Conservation (phyloP, 2,113 vertebrate genomes). For the Telmatochromis sp. region DNA sequence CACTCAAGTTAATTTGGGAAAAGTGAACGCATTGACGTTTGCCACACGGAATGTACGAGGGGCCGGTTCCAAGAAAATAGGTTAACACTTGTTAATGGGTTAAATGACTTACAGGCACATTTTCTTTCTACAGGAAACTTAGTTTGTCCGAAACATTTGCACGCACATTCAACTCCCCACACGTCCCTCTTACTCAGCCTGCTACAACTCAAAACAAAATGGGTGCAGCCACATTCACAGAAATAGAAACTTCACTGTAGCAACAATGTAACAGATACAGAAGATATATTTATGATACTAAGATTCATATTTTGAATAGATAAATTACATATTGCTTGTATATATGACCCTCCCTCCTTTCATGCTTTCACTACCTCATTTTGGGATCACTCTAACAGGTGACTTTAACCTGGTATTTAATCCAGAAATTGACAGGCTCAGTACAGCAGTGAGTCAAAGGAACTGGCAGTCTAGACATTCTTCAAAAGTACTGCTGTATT, state of each 20-base stretch:
- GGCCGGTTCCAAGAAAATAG: neutral
- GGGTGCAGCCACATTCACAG: neutral
- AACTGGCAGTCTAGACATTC: neutral
- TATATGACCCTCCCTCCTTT: neutral
- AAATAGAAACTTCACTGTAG: neutral
- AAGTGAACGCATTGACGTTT: neutral
- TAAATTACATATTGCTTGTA: neutral
- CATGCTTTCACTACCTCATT: neutral
- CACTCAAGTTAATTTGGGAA: neutral
- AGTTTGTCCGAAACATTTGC: neutral
- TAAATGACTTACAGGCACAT: neutral
- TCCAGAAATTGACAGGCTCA: neutral
- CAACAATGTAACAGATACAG: neutral
- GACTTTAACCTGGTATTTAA: neutral
- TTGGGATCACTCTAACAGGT: neutral
- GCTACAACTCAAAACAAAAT: neutral
- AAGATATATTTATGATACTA: neutral
- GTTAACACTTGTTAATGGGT: neutral
- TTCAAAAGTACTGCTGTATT: neutral
- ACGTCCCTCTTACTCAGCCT: neutral
- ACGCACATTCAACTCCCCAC: neutral
- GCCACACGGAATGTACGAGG: neutral
- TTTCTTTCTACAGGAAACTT: neutral
- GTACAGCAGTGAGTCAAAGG: neutral
- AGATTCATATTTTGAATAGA: neutral